Evolutionary conservation across 2,113 vertebrate genomes (phyloP).

Genomic region (Clupea harengus): DNA sequence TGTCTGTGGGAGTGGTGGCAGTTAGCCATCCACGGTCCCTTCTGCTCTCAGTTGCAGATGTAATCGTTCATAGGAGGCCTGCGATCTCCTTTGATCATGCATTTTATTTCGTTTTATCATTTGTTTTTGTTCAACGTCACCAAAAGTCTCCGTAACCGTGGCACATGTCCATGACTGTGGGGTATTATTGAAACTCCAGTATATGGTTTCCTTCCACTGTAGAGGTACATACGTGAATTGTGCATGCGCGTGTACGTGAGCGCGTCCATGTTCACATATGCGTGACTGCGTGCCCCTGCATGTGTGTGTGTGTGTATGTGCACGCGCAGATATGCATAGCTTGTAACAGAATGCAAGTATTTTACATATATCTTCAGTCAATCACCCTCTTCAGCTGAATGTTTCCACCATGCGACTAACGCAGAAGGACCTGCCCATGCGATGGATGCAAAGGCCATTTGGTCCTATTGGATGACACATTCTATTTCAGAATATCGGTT

Average conservation of each 20-base stretch:
- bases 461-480: slow-evolving; percentile 23
- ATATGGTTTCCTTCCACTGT: neutral
- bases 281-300: neutral
- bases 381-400: neutral
- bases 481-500: slow-evolving; percentile 23
- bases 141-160: neutral
- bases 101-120: neutral
- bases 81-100: neutral
- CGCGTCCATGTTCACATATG: neutral
- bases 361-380: neutral
- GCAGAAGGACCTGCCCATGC: neutral
- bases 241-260: neutral
- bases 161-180: neutral
- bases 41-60: neutral
- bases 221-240: neutral
- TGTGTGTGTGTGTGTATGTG: neutral
- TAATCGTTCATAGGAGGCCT: slow-evolving; percentile 5
- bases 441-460: slow-evolving; percentile 10
- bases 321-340: neutral
- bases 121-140: slow-evolving; percentile 13
- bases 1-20: slow-evolving; percentile 1
- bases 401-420: neutral
- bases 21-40: neutral
- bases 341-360: neutral
- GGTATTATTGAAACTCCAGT: neutral